These are phyloP conservation scores for Liasis olivaceus DNA, from an alignment of 2,797 vertebrate species.

Conservation along the genomic window DNA sequence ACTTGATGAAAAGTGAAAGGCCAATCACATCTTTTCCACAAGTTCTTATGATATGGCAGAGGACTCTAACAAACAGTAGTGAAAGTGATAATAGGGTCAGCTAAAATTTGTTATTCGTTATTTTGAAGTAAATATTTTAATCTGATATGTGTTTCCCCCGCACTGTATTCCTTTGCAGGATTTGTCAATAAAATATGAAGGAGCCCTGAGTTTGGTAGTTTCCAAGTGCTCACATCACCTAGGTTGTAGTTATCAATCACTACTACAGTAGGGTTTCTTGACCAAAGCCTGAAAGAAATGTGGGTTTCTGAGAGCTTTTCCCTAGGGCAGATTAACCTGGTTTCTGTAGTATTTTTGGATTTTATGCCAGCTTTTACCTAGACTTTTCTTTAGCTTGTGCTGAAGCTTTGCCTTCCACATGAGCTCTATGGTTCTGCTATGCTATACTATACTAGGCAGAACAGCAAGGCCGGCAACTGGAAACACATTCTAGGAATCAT, in stretches of 20 bases:
- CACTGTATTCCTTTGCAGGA: neutral
- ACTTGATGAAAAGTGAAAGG: neutral
- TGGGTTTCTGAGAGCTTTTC: neutral
- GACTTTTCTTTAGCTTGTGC: neutral
- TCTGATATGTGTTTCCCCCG: neutral
- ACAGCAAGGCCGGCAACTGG: conserved; percentile 2
- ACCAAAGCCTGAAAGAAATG: neutral
- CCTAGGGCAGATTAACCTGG: neutral
- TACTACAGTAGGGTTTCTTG: neutral
- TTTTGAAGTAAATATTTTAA: neutral
- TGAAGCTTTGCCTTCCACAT: rapidly evolving
- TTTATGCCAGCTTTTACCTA: neutral
- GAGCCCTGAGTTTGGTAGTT: neutral
- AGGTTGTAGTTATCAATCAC: neutral
- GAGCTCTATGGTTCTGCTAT: conserved; percentile 23
- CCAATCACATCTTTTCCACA: neutral
- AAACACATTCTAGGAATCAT: conserved; percentile 65
- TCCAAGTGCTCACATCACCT: neutral
- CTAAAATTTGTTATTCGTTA: neutral
- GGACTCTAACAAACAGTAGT: neutral
- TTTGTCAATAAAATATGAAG: neutral
- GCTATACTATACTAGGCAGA: conserved; percentile 30
- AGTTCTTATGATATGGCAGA: neutral
- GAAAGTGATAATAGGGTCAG: neutral
- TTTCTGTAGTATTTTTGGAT: neutral